Evolutionary conservation across 2,888 invertebrate genomes (phyloP).

Genomic region (Oscheius onirici): DNA sequence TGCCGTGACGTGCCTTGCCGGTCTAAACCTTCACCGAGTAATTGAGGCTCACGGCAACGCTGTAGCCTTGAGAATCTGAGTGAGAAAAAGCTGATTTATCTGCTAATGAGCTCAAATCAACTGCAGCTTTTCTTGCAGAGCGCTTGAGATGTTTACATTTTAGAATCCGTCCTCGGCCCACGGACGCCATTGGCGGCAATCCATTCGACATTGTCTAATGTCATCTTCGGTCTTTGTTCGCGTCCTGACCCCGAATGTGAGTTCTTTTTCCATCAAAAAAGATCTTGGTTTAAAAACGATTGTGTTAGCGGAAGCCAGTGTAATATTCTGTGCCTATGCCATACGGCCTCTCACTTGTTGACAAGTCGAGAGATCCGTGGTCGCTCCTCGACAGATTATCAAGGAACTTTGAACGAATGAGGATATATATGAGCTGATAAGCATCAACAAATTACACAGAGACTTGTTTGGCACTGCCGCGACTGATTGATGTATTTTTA

Average conservation of each 20-base stretch:
- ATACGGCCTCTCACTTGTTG: conserved; percentile 2
- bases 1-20: conserved; percentile 21
- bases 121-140: background rate
- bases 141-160: conserved; percentile 17
- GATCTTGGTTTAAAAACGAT: too few species aligned
- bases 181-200: conserved; percentile 54
- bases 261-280: conserved; percentile 18
- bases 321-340: conserved; percentile 14
- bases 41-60: background rate
- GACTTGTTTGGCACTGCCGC: too few species aligned
- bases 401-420: too few species aligned
- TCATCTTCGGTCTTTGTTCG: conserved; percentile 54
- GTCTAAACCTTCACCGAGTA: background rate
- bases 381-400: background rate
- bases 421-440: too few species aligned
- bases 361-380: conserved; percentile 8
- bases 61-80: too few species aligned
- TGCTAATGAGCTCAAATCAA: background rate
- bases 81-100: background rate
- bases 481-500: conserved; percentile 36
- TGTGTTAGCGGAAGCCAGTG: background rate
- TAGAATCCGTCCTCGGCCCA: conserved; percentile 43
- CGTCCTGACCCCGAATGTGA: conserved; percentile 58
- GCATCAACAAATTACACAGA: too few species aligned
- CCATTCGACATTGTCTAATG: conserved; percentile 54